Percentiles rank a stretch among this genome's conserved stretches.
These are phyloP conservation scores for Paguma larvata DNA, from an alignment of 2,797 vertebrate species.

Conservation along the genomic window DNA sequence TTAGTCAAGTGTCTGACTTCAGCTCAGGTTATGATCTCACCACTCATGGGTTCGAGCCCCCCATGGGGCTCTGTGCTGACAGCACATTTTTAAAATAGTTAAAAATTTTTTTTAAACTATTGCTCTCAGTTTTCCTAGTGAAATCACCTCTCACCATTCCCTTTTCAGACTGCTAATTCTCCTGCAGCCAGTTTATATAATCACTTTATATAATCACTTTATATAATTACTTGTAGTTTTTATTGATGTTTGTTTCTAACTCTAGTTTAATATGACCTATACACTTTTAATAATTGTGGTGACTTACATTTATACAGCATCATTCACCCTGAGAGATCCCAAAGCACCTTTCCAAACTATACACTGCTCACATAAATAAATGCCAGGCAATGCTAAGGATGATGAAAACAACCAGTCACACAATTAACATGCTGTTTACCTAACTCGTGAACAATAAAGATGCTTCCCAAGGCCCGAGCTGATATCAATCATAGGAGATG, in stretches of 20 bases:
- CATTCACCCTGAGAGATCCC: background rate
- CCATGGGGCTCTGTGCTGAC: no score
- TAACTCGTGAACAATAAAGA: constrained; percentile 37
- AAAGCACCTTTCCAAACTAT: constrained; percentile 28
- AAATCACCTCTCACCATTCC: constrained; percentile 17
- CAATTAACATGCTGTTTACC: constrained; percentile 54
- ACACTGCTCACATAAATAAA: constrained; percentile 44
- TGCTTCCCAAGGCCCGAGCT: background rate
- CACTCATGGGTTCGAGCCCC: no score
- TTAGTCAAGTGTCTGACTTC: no score
- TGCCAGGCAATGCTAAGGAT: background rate
- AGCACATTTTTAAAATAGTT: no score
- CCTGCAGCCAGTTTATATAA: background rate
- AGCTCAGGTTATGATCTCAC: no score
- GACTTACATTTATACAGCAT: background rate
- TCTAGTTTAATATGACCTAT: constrained; percentile 2
- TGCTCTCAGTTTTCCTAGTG: background rate
- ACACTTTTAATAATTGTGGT: constrained; percentile 60
- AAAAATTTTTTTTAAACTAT: background rate
- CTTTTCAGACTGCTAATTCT: background rate
- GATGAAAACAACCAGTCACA: constrained; percentile 29
- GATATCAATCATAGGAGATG: background rate
- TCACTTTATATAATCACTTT: constrained; percentile 58
- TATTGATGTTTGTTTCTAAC: constrained; percentile 28
- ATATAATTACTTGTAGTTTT: background rate